These are phyloP conservation scores for Cephus sareptanus DNA, from an alignment of 2,888 invertebrate genomes.

Conservation along the genomic window DNA sequence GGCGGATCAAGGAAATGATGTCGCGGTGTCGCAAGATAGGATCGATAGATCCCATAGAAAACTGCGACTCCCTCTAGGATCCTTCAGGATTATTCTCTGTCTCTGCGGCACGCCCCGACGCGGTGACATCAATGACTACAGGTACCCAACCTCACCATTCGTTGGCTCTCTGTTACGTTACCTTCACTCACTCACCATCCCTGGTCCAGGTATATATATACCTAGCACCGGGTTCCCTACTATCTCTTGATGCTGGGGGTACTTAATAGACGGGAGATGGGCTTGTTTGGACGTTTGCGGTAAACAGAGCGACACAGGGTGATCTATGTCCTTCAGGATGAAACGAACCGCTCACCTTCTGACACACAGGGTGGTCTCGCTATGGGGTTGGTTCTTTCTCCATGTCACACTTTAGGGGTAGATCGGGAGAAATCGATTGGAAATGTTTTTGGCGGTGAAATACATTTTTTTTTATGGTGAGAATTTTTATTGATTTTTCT, in stretches of 20 bases:
- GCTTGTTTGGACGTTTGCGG: constrained; percentile 65
- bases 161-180: not conserved
- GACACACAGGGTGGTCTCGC: constrained; percentile 28
- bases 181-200: not conserved
- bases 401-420: not conserved
- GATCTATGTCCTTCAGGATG: constrained; percentile 54
- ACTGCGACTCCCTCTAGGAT: constrained; percentile 19
- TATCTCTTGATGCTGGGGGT: constrained; percentile 31
- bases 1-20: constrained; percentile 63
- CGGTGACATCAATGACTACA: constrained; percentile 53
- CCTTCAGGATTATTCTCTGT: constrained; percentile 13
- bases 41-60: constrained; percentile 34
- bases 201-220: constrained; percentile 44
- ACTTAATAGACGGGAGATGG: constrained; percentile 60
- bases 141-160: constrained; percentile 14
- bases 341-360: constrained; percentile 44
- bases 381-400: not conserved
- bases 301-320: constrained; percentile 65
- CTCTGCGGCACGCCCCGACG: constrained; percentile 36
- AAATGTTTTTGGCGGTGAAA: not conserved
- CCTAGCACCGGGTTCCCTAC: constrained; percentile 40
- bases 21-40: constrained; percentile 57
- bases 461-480: not conserved
- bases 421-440: not conserved
- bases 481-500: not conserved